Evolutionary conservation across 2,797 vertebrate genomes (phyloP).

Genomic region (Setipinna tenuifilis): DNA sequence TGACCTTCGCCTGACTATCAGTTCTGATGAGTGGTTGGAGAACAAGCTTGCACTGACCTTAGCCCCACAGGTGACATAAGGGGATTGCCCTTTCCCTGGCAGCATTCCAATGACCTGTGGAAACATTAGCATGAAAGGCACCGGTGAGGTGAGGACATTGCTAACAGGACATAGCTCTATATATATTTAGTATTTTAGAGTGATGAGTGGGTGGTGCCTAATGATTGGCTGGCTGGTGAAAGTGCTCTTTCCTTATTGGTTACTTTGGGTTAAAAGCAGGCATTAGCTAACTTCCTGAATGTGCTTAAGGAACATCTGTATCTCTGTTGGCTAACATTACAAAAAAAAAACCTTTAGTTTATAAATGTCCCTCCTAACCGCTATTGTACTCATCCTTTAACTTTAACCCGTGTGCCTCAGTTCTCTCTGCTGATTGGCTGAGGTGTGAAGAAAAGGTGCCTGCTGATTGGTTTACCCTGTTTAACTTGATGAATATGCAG

Average conservation of each 20-base stretch:
- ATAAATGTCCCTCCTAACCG: too few species aligned
- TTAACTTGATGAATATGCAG: slow-evolving; percentile 82
- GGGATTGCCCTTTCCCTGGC: slow-evolving; percentile 69
- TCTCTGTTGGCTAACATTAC: background rate
- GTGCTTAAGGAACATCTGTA: background rate
- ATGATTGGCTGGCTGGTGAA: background rate
- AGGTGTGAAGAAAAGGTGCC: too few species aligned
- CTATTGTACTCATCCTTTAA: too few species aligned
- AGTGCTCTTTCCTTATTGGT: background rate
- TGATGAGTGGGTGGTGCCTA: background rate
- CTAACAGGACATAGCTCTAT: background rate
- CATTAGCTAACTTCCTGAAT: background rate
- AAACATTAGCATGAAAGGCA: slow-evolving; percentile 9
- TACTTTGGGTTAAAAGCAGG: background rate
- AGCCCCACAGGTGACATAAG: slow-evolving; percentile 70
- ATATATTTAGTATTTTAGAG: background rate
- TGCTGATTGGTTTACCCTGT: slow-evolving; percentile 66
- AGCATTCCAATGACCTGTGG: slow-evolving; percentile 63
- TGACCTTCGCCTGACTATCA: background rate
- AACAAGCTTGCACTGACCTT: slow-evolving; percentile 61
- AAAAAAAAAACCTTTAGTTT: too few species aligned
- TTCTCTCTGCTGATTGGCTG: background rate
- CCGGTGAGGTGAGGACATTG: background rate
- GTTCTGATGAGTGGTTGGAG: background rate
- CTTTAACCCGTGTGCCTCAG: background rate